phyloP scores from a whole-genome alignment of 2,113 vertebrate species.

The Trochalopteron elliotii region DNA sequence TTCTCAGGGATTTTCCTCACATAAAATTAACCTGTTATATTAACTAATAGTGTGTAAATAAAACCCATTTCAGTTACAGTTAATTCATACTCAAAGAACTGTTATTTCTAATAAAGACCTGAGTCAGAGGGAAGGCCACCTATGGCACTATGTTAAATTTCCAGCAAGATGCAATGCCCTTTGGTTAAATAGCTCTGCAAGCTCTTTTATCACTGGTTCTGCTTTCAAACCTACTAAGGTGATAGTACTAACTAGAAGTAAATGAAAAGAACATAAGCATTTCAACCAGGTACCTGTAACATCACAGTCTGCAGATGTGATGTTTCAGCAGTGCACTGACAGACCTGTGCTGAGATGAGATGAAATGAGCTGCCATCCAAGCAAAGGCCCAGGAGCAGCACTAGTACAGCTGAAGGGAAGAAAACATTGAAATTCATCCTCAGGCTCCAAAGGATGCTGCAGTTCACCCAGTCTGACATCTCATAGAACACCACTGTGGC shows the following conservation, averaged over 20 bases:
- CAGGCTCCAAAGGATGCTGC: neutral
- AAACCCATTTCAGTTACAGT: neutral
- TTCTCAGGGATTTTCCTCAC: neutral
- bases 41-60: conserved; percentile 21
- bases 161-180: neutral
- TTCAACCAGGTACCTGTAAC: neutral
- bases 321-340: neutral
- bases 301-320: neutral
- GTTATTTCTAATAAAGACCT: neutral
- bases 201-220: neutral
- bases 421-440: neutral
- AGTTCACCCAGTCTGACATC: neutral
- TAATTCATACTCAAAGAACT: neutral
- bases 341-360: neutral
- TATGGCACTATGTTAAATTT: neutral
- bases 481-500: neutral
- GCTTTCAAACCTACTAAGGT: neutral
- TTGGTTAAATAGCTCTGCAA: neutral
- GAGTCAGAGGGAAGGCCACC: neutral
- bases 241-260: neutral
- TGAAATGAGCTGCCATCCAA: neutral
- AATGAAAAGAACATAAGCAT: neutral
- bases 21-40: neutral
- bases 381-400: neutral
- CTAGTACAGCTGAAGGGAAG: neutral